Percentiles rank a stretch among this genome's conserved stretches.
These are phyloP conservation scores for Cheirogaleus medius DNA, from an alignment of 2,113 vertebrate species.

Conservation along the genomic window DNA sequence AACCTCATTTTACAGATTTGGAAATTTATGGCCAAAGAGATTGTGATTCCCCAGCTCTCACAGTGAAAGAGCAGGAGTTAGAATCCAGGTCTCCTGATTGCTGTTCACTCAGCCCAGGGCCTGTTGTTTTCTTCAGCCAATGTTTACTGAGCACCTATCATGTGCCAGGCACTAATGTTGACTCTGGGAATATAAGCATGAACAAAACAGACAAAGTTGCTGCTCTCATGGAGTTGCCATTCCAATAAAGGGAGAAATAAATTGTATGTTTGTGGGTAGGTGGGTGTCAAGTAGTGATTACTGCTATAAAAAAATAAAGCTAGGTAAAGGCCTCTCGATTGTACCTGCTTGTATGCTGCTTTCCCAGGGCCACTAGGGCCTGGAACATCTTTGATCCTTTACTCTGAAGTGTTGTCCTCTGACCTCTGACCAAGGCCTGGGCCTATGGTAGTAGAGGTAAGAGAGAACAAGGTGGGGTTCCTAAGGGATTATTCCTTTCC, in stretches of 20 bases:
- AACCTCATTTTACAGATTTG: slow-evolving; percentile 41
- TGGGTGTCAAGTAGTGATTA: neutral
- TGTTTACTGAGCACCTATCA: slow-evolving; percentile 46
- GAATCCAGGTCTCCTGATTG: neutral
- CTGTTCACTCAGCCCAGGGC: neutral
- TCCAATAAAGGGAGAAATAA: neutral
- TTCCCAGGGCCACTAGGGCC: neutral
- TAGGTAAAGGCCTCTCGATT: neutral
- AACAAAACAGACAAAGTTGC: neutral
- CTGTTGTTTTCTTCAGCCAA: neutral
- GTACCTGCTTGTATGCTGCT: neutral
- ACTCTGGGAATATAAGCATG: slow-evolving; percentile 19
- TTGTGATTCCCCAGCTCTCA: neutral
- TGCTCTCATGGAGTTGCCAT: neutral
- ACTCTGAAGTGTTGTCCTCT: neutral
- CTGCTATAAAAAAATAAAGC: neutral
- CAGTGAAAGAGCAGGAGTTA: neutral
- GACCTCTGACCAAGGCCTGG: slow-evolving; percentile 38
- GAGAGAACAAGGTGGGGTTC: slow-evolving; percentile 3
- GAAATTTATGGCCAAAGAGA: slow-evolving; percentile 23
- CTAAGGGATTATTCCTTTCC: neutral
- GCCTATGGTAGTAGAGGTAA: neutral
- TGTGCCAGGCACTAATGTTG: neutral
- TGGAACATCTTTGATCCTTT: slow-evolving; percentile 45
- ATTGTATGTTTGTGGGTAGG: neutral